phyloP scores from a whole-genome alignment of 1,140 invertebrate species.

The Neuroterus valhalla region DNA sequence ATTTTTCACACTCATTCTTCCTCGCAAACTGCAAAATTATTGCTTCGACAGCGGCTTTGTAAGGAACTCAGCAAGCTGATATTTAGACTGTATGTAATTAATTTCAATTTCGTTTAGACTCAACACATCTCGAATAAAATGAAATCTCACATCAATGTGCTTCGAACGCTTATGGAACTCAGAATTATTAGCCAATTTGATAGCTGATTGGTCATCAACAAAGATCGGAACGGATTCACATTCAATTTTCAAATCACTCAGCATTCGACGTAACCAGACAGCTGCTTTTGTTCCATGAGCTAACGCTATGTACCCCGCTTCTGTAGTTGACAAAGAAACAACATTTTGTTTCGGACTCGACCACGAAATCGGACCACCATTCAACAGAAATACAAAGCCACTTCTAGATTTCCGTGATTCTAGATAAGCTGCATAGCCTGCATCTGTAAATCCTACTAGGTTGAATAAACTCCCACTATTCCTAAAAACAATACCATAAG shows the following conservation, averaged over 20 bases:
- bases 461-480: constrained; percentile 14
- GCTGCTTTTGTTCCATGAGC: constrained; percentile 66
- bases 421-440: constrained; percentile 67
- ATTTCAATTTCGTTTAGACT: constrained; percentile 41
- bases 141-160: constrained; percentile 64
- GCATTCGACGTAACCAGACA: constrained; percentile 58
- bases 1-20: constrained; percentile 30
- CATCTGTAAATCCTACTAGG: constrained; percentile 59
- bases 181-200: constrained; percentile 63
- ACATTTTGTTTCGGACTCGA: constrained; percentile 67
- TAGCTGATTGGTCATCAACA: too few species aligned
- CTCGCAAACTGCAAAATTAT: constrained; percentile 34
- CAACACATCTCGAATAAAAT: constrained; percentile 60
- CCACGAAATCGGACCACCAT: constrained; percentile 66
- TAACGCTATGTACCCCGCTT: constrained; percentile 74
- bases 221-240: too few species aligned
- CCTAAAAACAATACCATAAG: constrained; percentile 43
- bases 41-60: constrained; percentile 47
- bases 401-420: constrained; percentile 62
- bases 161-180: constrained; percentile 61
- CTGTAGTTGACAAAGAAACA: constrained; percentile 71
- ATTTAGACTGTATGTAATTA: constrained; percentile 43
- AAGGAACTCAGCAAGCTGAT: constrained; percentile 50
- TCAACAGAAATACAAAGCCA: constrained; percentile 63
- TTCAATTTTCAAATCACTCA: too few species aligned